Conservation (phyloP, 2,797 vertebrate species). For the Pipistrellus pipistrellus region DNA sequence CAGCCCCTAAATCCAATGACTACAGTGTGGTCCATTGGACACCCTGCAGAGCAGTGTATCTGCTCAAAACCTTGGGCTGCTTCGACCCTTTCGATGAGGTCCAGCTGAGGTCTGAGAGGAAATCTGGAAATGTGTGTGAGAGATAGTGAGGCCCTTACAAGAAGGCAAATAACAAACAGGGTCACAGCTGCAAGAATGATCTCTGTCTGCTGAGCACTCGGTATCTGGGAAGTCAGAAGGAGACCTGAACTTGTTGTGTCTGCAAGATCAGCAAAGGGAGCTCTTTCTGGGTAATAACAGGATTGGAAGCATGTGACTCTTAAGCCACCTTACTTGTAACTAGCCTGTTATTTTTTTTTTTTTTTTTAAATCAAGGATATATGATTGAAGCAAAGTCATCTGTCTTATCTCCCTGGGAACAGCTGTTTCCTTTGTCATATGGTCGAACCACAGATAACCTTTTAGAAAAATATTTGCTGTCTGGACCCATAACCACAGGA, state of each 20-base stretch:
- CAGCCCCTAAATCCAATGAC: slow-evolving; percentile 95
- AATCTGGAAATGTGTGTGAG: slow-evolving; percentile 70
- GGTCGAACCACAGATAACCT: neutral
- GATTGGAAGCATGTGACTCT: slow-evolving; percentile 64
- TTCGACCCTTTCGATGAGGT: slow-evolving; percentile 55
- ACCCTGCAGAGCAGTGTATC: slow-evolving; percentile 40
- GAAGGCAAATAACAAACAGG: slow-evolving; percentile 36
- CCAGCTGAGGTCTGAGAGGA: slow-evolving; percentile 59
- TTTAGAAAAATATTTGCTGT: slow-evolving; percentile 49
- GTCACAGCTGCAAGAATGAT: slow-evolving; percentile 32
- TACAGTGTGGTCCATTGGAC: slow-evolving; percentile 78
- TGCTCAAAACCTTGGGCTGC: slow-evolving; percentile 47
- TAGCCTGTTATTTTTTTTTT: slow-evolving; percentile 57
- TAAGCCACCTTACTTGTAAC: slow-evolving; percentile 72
- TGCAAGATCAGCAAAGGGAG: slow-evolving; percentile 26
- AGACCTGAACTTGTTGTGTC: neutral
- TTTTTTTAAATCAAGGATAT: slow-evolving; percentile 51
- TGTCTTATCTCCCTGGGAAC: slow-evolving; percentile 37
- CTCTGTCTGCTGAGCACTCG: slow-evolving; percentile 23
- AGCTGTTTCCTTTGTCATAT: slow-evolving; percentile 31
- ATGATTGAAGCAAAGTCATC: slow-evolving; percentile 63
- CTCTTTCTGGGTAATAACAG: slow-evolving; percentile 34
- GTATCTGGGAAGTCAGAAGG: neutral
- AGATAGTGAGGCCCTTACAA: neutral
- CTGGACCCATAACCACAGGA: slow-evolving; percentile 26